phyloP scores from a whole-genome alignment of 2,113 vertebrate species.

The Microtus montanus region DNA sequence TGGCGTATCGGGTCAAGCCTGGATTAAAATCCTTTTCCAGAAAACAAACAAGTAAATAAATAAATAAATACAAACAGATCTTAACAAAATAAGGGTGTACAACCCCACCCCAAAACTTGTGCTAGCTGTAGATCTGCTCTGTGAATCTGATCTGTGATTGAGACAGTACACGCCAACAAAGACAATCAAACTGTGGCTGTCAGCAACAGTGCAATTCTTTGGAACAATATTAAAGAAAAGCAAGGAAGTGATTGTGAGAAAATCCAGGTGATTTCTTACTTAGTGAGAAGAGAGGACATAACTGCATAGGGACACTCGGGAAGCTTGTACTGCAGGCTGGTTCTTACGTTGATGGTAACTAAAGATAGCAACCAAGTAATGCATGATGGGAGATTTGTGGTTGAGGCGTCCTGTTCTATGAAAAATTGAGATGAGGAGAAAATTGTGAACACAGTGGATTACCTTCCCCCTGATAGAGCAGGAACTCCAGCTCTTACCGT shows the following conservation, averaged over 20 bases:
- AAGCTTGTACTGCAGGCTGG: background rate
- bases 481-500: background rate
- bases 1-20: background rate
- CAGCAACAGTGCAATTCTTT: background rate
- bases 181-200: background rate
- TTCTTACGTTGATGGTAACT: background rate
- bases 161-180: background rate
- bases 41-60: no score
- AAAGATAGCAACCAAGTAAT: background rate
- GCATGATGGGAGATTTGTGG: background rate
- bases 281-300: background rate
- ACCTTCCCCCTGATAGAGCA: background rate
- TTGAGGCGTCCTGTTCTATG: background rate
- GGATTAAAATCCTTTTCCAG: constrained; percentile 50
- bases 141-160: background rate
- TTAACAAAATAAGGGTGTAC: background rate
- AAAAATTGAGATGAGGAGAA: background rate
- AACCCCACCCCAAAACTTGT: background rate
- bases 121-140: background rate
- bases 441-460: background rate
- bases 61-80: no score
- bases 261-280: background rate
- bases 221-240: background rate
- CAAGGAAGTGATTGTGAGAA: background rate
- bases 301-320: accelerated